Evolutionary conservation across 1,140 invertebrate species (phyloP), one percentile per base, ranked within the genome.

Genomic region (Sycophaga agraensis): DNA sequence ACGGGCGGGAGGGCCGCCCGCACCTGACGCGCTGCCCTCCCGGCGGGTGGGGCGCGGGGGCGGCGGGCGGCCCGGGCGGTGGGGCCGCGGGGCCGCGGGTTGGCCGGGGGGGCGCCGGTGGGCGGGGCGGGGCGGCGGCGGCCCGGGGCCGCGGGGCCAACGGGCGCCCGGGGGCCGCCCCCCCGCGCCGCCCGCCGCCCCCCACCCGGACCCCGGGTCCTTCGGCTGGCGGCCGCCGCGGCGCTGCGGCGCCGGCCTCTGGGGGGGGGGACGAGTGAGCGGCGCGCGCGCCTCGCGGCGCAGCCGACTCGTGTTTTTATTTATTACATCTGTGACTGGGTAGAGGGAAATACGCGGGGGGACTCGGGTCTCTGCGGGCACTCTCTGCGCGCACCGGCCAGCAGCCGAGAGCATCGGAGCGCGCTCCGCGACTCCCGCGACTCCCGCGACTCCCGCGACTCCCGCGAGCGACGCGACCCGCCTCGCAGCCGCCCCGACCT

Each of bases 301-400:
- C 46, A 37, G 61, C 48, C 54, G 55, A 37, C 54, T 58, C 53
- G 81, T 84, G 83, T 85, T 85, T 85, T 85, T 85, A 85, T 85
- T 85, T 85, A 85, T 85, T 85, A 84, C 83, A 84, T 84, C 83
- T 83, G 83, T 84, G 83, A 81, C 82, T 82, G 80, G 77, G 81
- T 83, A 82, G 79, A 82, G 59, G 78, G 79, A 79, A 81, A 81
- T 80, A 80, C 78, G 76, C 77, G 72, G 72, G 76, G 76, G 74
- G 76, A 78, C 75, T 77, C 79, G 80, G 78, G 80, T 71, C 73
- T 78, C 74, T 73, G 75, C 75, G 70, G n/a, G 75, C 58, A 42
- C 58, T 59, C 48, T 51, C 24, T 40, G 48, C 49, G 22, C 42
- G 22, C n/a, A n/a, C 46, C n/a, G n/a, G n/a, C n/a, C 57, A 37